Percentiles rank a stretch among this genome's conserved stretches.
Conservation (phyloP, 2,797 vertebrate species). For the Ctenochaetus hawaiiensis region DNA sequence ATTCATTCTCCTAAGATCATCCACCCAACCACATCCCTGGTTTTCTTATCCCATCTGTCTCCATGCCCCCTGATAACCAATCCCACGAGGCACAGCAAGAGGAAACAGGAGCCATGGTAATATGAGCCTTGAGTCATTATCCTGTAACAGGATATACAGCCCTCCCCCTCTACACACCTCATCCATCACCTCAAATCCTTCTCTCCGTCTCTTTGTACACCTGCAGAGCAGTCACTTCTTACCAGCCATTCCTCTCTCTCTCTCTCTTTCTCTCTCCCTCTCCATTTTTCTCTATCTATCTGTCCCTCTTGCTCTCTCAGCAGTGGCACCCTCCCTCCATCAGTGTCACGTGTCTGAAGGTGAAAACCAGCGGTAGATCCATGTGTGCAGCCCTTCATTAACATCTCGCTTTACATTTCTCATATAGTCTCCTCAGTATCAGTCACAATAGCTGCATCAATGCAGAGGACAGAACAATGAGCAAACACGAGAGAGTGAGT, state of each 20-base stretch:
- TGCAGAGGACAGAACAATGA: conserved; percentile 22
- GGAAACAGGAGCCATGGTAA: conserved; percentile 78
- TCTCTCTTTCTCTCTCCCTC: conserved; percentile 2
- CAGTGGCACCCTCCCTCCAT: conserved; percentile 33
- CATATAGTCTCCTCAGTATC: conserved; percentile 33
- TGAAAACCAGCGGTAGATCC: conserved; percentile 61
- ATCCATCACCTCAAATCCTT: conserved; percentile 57
- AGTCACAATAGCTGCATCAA: conserved; percentile 23
- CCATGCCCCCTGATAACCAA: conserved; percentile 66
- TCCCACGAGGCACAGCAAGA: conserved; percentile 56
- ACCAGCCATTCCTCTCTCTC: conserved; percentile 42
- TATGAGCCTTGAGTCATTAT: conserved; percentile 80
- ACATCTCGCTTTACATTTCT: conserved; percentile 23
- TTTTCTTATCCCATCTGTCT: conserved; percentile 59
- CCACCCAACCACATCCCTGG: conserved; percentile 26
- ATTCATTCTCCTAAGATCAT: conserved; percentile 41
- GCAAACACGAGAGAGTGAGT: neutral
- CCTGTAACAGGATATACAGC: conserved; percentile 80
- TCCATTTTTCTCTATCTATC: conserved; percentile 21
- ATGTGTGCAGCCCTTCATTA: conserved; percentile 34
- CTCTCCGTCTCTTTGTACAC: conserved; percentile 60
- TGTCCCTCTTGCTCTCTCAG: conserved; percentile 37
- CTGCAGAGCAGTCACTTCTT: conserved; percentile 63
- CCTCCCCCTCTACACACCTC: conserved; percentile 53
- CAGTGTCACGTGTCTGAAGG: conserved; percentile 71